Conservation (phyloP, 2,888 invertebrate genomes). For the Hesperia comma region DNA sequence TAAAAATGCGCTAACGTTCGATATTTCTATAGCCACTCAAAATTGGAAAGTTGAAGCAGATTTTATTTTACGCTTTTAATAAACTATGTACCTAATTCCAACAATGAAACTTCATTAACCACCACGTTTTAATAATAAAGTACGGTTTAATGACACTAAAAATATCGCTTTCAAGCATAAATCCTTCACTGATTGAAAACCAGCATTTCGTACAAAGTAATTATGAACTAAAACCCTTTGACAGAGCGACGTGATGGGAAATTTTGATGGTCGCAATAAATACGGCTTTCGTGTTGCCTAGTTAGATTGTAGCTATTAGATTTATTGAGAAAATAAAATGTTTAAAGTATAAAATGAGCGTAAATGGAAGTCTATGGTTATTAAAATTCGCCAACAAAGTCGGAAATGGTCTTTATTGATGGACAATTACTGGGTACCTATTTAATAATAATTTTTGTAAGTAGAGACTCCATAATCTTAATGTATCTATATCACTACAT, state of each 20-base stretch:
- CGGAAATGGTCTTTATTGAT: too few species aligned
- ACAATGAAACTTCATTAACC: too few species aligned
- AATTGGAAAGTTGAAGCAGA: too few species aligned
- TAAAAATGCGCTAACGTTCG: too few species aligned
- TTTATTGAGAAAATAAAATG: conserved; percentile 2
- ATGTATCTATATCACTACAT: too few species aligned
- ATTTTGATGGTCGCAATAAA: conserved; percentile 9
- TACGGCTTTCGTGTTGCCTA: neutral
- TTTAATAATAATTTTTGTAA: too few species aligned
- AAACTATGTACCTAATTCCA: too few species aligned
- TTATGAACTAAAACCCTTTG: conserved; percentile 1
- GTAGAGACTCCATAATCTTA: too few species aligned
- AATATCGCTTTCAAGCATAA: neutral
- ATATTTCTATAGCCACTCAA: too few species aligned
- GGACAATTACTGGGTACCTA: too few species aligned
- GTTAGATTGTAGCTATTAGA: neutral
- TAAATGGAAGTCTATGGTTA: neutral
- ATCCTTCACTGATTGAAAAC: neutral
- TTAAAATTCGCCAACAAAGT: neutral
- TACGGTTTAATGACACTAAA: too few species aligned
- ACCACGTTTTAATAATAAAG: neutral
- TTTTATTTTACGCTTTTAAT: too few species aligned
- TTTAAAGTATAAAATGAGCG: neutral
- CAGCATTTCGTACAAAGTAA: neutral
- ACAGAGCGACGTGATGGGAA: neutral